Base-by-base conservation (phyloP, 1,140 invertebrate genomes). In the Zeugodacus cucurbitae region DNA sequence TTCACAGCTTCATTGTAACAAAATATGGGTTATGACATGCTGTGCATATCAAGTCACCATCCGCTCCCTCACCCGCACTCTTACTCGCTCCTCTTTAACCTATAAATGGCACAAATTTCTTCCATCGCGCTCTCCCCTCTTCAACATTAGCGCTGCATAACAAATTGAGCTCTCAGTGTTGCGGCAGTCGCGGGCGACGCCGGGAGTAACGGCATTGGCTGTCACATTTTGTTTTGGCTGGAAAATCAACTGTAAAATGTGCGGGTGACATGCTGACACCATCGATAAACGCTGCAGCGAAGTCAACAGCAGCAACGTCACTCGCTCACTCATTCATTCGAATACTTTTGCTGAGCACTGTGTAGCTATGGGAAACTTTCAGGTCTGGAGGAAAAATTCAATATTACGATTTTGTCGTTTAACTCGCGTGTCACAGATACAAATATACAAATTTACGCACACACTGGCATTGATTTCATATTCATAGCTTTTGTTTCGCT, bases 191-290 rank as follows among this genome's bases (percentile, higher is more conserved):
- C 5, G 6, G 37, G 0, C 29, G 29, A 17, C n/a, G n/a, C 58
- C 7, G 22, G 32, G 17, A 10, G 0, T 32, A 86, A 70, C 88
- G 86, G 70, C 64, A 26, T 14, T 22, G n/a, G 70, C n/a, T 48
- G 41, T 48, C 44, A 82, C 74, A 82, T 82, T 82, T 82, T 82
- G 41, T 82, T n/a, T n/a, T 89, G 86, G 88, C 85, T 58, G 78
- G 87, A 90, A 64, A 86, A 86, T 86, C 88, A 70, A 88, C 58
- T 64, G 57, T 70, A 62, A 58, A 64, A 88, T 89, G 89, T 88
- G 89, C 74, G 89, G 67, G 87, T 88, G 88, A 87, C 88, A 89
- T 48, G 41, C 86, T 64, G 86, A 87, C 54, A 59, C 57, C 86
- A 34, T n/a, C 32, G 85, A 59, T 57, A 34, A 57, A 22, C 32